Evolutionary conservation across 2,888 invertebrate genomes (phyloP), one percentile per base, ranked within the genome.

Genomic region (Drosophila nigritarsus): DNA sequence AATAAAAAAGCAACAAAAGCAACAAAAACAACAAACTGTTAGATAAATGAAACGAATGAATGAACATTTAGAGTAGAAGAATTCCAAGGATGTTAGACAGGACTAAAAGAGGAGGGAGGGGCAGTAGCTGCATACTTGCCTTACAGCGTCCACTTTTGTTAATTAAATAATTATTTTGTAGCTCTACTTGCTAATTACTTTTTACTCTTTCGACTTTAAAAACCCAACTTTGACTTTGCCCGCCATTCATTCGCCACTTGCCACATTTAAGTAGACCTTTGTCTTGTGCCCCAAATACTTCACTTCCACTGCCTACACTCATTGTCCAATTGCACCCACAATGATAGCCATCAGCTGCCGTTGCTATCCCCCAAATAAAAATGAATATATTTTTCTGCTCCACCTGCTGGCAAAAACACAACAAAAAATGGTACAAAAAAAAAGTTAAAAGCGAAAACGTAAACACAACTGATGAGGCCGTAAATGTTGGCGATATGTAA

Each of bases 161-260:
- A 90, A 90, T 90, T 90, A 90, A 90, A 89, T 89, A 89, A 90
- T 90, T 90, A 87, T 86, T 90, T 87, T 87, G 87, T 88, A 76
- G 84, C 87, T 45, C 8, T 81, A 75, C 74, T 84, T 72, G 84
- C 87, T 88, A 84, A 88, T 87, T 87, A 88, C 88, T 80, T 84
- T 88, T 83, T 71, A 66, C 72, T 75, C 65, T 55, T 61, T 61
- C n/a, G 56, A 73, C 64, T 67, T 75, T 51, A 53, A 50, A 50
- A 56, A 18, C 24, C 53, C 30, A 40, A 56, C 67, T 55, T 51
- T 45, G 53, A 48, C 71, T 71, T 65, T 66, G 65, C 53, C 67
- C 27, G 24, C 38, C 15, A 80, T 82, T 81, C 77, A 80, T 79
- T 86, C 70, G 67, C 80, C 74, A 81, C 66, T 85, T 55, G 56